Evolutionary conservation across 2,113 vertebrate genomes (phyloP), one percentile per base, ranked within the genome.

Genomic region (Varanus komodoensis): DNA sequence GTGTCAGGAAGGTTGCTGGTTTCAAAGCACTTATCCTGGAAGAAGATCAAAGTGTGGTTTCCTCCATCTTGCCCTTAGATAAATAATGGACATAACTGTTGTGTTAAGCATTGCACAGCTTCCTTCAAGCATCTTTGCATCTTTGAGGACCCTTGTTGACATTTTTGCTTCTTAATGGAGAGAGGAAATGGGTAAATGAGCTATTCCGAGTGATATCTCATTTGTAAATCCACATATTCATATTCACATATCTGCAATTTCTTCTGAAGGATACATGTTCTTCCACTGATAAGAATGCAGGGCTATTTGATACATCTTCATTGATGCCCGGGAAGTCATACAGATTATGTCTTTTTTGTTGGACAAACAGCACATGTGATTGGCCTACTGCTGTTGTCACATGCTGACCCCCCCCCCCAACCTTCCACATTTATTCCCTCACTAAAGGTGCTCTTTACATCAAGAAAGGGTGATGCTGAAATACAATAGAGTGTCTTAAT

Each of bases 321-420:
- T 3, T 0, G 0, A 27, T 68, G 44, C 84, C 4, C 73, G 14
- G 67, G 32, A 7, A 71, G 61, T 11, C 0, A 0, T 75, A 80
- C 9, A 85, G 50, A 79, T 1, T 6, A 2, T 50, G 50, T 64
- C 5, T 32, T 34, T 44, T 89, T 73, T 64, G 0, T 50, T 50
- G 64, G 34, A 44, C 34, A 54, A 93, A 73, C n/a, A 78, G n/a
- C 44, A 89, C 61, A 6, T 0, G 6, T 29, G 2, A 19, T 12
- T 86, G 3, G 0, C 7, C 79, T 27, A 80, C 23, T 38, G 80
- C 48, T 94, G 71, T 67, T 83, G 38, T 89, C 54, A n/a, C 32
- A 38, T 91, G 9, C 38, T 44, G 38, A 44, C 3, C 38, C 38
- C 38, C 38, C 38, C 1, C 38, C 38, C 1, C 38, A 44, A 89